Evolutionary conservation across 2,797 vertebrate genomes (phyloP), one percentile per base, ranked within the genome.

Genomic region (Adelosebastes latens): DNA sequence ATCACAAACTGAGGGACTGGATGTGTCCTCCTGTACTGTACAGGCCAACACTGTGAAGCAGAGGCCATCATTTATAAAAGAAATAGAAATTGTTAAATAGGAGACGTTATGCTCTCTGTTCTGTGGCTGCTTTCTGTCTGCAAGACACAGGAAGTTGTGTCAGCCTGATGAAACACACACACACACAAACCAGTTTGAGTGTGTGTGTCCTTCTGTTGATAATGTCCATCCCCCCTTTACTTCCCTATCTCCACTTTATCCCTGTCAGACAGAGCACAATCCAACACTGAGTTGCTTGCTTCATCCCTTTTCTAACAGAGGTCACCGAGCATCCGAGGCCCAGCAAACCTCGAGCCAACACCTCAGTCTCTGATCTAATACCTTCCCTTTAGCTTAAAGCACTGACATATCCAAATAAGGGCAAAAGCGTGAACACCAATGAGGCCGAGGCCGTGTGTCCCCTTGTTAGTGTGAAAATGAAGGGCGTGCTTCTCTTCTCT

Each of bases 341-440:
- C 18, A 1, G 0, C 2, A 22, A 62, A 80, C 80, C 46, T 68
- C 12, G 1, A 75, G 39, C 24, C 42, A n/a, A 61, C 72, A 71
- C 69, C 63, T 81, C 5, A 3, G 31, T 66, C 20, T 76, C 49
- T 82, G 20, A 75, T 77, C 65, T 75, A 18, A 65, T 42, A 64
- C 69, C 79, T 85, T 72, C 73, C 80, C 66, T 74, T 73, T 4
- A 39, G 75, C 81, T 82, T 55, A 61, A 75, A 66, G 68, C 76
- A 56, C 42, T 65, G 31, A 92, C 62, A 90, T 92, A 75, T 80
- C 96, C 96, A 96, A 96, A 96, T 96, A 96, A 93, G 95, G 96
- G 63, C 91, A 96, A 92, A 93, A 91, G 72, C 65, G 65, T 58
- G 63, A 77, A 72, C 84, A 75, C 92, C 92, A 94, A 84, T 90